A percentile compares a stretch with the other conserved stretches of the same genome.
Conservation (phyloP, 2,113 vertebrate genomes). For the Hirundichthys speculiger region DNA sequence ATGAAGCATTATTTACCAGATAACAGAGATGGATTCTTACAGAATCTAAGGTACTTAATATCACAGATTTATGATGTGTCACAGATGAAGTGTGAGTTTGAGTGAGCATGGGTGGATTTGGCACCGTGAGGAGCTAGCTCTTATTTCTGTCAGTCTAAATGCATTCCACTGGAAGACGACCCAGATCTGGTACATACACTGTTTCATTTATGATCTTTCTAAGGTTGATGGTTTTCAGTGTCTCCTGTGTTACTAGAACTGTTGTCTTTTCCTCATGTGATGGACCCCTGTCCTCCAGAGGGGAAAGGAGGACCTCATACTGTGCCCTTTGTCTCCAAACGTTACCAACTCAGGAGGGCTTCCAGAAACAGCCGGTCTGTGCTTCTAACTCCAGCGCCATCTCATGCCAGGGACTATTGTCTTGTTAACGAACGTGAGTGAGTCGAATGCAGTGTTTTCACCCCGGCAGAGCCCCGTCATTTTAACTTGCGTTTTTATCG, state of each 20-base stretch:
- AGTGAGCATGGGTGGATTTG: slow-evolving; percentile 43
- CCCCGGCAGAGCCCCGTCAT: slow-evolving; percentile 34
- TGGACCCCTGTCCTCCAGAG: slow-evolving; percentile 51
- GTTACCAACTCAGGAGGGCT: slow-evolving; percentile 33
- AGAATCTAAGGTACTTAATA: slow-evolving; percentile 7
- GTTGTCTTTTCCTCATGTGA: slow-evolving; percentile 34
- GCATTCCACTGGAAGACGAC: slow-evolving; percentile 11
- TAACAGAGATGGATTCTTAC: not conserved
- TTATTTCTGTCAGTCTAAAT: slow-evolving; percentile 43
- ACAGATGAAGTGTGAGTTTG: slow-evolving; percentile 24
- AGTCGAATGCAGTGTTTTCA: slow-evolving; percentile 14
- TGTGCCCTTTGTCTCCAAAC: slow-evolving; percentile 56
- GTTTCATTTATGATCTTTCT: slow-evolving; percentile 18
- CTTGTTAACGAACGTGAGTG: slow-evolving; percentile 15
- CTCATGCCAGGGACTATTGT: slow-evolving; percentile 40
- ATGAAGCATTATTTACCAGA: not conserved
- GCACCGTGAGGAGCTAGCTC: slow-evolving; percentile 7
- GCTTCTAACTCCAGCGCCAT: slow-evolving; percentile 8
- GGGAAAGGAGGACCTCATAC: slow-evolving; percentile 53
- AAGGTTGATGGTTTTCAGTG: not conserved
- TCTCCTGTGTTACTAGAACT: slow-evolving; percentile 34
- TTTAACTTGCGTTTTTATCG: slow-evolving; percentile 48
- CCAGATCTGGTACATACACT: not conserved
- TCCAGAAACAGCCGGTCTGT: slow-evolving; percentile 26
- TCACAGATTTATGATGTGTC: slow-evolving; percentile 11